Conservation (phyloP, 2,888 invertebrate species). For the Drosophila quinaria region DNA sequence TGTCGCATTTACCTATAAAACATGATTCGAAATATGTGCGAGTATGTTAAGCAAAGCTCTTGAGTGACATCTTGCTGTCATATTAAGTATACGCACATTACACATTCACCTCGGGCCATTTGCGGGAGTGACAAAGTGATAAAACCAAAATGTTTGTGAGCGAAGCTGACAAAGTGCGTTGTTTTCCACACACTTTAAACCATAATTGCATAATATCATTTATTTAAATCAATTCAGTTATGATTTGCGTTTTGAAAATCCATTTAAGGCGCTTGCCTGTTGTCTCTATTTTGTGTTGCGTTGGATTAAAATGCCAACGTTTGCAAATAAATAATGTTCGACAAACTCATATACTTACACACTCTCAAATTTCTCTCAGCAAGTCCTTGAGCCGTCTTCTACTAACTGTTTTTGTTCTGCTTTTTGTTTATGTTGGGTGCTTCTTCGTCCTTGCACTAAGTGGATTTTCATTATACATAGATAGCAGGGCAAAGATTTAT, state of each 20-base stretch:
- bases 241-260: conserved; percentile 28
- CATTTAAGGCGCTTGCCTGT: conserved; percentile 20
- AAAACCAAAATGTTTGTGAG: conserved; percentile 7
- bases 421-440: conserved; percentile 9
- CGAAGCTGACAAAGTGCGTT: background rate
- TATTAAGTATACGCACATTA: conserved; percentile 51
- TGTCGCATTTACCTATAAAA: conserved; percentile 11
- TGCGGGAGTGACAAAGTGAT: conserved; percentile 3
- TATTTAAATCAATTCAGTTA: conserved; percentile 43
- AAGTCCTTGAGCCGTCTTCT: conserved; percentile 31
- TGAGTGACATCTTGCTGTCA: conserved; percentile 35
- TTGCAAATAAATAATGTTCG: conserved; percentile 48
- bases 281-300: conserved; percentile 26
- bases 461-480: conserved; percentile 64
- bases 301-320: conserved; percentile 52
- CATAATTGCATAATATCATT: conserved; percentile 19
- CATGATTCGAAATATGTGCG: background rate
- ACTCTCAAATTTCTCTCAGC: conserved; percentile 1
- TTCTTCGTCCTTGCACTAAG: conserved; percentile 46
- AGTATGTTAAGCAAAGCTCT: conserved; percentile 3
- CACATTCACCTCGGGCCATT: conserved; percentile 34
- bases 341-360: conserved; percentile 23
- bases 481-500: conserved; percentile 55
- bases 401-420: conserved; percentile 18
- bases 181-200: conserved; percentile 13